These are phyloP conservation scores for Dicentrarchus labrax DNA, from an alignment of 2,113 vertebrate species.

Conservation along the genomic window DNA sequence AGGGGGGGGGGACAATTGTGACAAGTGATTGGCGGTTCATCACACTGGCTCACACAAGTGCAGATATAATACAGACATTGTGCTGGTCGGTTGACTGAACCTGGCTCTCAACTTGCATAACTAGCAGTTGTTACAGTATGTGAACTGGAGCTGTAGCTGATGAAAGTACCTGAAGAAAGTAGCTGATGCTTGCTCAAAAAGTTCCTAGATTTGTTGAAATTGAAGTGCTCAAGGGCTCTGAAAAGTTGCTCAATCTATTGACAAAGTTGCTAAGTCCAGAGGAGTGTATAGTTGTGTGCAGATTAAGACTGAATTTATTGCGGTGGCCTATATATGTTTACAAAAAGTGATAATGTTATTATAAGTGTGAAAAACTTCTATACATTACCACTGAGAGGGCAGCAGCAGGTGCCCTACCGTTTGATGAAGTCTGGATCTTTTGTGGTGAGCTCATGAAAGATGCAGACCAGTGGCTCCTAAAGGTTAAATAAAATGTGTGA, in stretches of 20 bases:
- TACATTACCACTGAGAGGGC: neutral
- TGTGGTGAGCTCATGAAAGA: neutral
- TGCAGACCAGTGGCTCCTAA: neutral
- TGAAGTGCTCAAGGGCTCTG: neutral
- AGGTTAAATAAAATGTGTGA: slow-evolving; percentile 7
- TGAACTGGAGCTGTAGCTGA: slow-evolving; percentile 12
- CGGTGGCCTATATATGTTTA: too few relatives aligned
- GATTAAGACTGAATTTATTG: neutral
- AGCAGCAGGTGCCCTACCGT: neutral
- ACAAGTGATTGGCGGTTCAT: slow-evolving; percentile 3
- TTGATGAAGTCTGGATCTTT: neutral
- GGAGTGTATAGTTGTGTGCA: neutral
- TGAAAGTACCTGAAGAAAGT: slow-evolving; percentile 34
- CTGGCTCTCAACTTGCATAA: slow-evolving; percentile 37
- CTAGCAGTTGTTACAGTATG: slow-evolving; percentile 40
- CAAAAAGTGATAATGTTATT: too few relatives aligned
- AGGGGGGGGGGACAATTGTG: neutral
- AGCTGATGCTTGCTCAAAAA: slow-evolving; percentile 29
- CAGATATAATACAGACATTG: slow-evolving; percentile 4
- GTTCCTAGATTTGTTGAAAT: slow-evolving; percentile 14
- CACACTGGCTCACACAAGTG: slow-evolving; percentile 10
- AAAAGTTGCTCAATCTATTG: neutral
- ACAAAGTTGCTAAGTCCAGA: neutral
- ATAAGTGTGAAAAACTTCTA: neutral
- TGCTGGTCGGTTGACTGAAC: slow-evolving; percentile 21